These are phyloP conservation scores for Bicyclus anynana DNA, from an alignment of 1,140 invertebrate genomes.

Conservation along the genomic window DNA sequence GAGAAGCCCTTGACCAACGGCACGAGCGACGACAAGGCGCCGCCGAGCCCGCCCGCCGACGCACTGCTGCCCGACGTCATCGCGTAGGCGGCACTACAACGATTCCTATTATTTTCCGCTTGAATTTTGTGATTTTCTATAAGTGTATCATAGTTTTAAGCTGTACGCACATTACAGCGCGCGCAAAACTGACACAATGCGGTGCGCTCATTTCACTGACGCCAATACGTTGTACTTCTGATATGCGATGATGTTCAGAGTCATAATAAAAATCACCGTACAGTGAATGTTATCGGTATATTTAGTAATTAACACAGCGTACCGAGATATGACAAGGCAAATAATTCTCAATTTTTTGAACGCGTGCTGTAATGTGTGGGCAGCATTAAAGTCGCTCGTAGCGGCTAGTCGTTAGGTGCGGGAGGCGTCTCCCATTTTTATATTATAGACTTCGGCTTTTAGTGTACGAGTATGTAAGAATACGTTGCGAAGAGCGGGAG, in stretches of 20 bases:
- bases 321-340: too few species aligned
- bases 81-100: conserved; percentile 43
- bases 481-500: neutral
- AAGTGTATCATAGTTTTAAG: conserved; percentile 49
- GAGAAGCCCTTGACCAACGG: conserved; percentile 45
- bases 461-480: conserved; percentile 42
- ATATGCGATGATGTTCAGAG: too few species aligned
- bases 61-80: conserved; percentile 72
- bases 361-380: neutral
- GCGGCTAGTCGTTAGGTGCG: conserved; percentile 66
- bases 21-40: conserved; percentile 43
- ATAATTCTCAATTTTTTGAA: too few species aligned
- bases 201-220: too few species aligned
- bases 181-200: too few species aligned
- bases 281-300: too few species aligned
- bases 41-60: conserved; percentile 61
- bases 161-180: too few species aligned
- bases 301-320: too few species aligned
- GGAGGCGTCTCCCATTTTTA: conserved; percentile 63
- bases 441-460: conserved; percentile 70
- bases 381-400: conserved; percentile 25
- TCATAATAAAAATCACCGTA: too few species aligned
- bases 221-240: too few species aligned
- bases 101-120: conserved; percentile 72
- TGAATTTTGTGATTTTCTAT: conserved; percentile 75